Conservation (phyloP, 1,140 invertebrate genomes). For the Berghia stephanieae region DNA sequence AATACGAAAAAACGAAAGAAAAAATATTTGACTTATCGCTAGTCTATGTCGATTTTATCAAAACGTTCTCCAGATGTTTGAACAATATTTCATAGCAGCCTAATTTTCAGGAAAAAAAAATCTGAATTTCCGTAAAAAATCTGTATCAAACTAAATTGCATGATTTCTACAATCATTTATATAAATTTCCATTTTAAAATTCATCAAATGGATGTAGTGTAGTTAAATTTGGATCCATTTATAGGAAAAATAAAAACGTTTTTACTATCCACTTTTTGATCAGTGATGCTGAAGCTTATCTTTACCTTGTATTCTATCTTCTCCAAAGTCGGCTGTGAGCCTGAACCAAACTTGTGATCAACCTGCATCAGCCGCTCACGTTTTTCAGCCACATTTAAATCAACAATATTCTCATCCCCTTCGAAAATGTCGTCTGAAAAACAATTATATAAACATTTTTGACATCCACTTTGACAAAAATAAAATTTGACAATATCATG, state of each 20-base stretch:
- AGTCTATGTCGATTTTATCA: too few species aligned
- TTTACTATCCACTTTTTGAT: not conserved
- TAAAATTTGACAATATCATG: too few species aligned
- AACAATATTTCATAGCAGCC: too few species aligned
- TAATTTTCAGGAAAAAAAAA: not conserved
- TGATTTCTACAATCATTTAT: not conserved
- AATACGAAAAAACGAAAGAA: too few species aligned
- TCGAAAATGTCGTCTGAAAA: too few species aligned
- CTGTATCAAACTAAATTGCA: not conserved
- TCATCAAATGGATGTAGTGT: not conserved
- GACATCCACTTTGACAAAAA: too few species aligned
- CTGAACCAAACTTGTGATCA: not conserved
- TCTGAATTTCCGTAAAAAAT: not conserved
- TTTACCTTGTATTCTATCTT: slow-evolving; percentile 27
- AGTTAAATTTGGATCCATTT: not conserved
- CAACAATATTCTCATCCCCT: slow-evolving; percentile 1
- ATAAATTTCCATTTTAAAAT: not conserved
- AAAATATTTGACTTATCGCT: too few species aligned
- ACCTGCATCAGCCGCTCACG: not conserved
- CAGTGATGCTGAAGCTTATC: not conserved
- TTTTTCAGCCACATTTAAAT: slow-evolving; percentile 15
- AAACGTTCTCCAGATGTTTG: too few species aligned
- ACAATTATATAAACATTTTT: too few species aligned
- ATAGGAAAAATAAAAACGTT: too few species aligned
- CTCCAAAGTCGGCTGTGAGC: slow-evolving; percentile 7